Evolutionary conservation across 2,888 invertebrate genomes (phyloP).

Genomic region (Emmelina monodactyla): DNA sequence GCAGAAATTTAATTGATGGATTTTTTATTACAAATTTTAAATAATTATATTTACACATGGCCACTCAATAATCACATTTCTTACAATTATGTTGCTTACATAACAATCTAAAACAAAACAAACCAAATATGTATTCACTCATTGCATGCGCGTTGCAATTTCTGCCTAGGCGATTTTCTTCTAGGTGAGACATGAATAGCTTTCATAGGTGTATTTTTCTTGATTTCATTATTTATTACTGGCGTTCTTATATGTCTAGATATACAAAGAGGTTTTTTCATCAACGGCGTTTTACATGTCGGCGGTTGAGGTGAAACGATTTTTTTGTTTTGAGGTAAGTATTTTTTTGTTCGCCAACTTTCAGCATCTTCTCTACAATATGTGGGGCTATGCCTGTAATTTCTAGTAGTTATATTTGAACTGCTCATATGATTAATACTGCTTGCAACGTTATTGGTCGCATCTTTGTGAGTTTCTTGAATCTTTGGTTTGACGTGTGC

Average conservation of each 20-base stretch:
- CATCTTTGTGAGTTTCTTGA: slow-evolving; percentile 20
- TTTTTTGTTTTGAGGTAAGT: slow-evolving; percentile 36
- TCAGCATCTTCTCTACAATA: slow-evolving; percentile 30
- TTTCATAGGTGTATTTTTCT: slow-evolving; percentile 67
- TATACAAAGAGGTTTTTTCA: slow-evolving; percentile 68
- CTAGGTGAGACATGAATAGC: slow-evolving; percentile 52
- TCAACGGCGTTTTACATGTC: slow-evolving; percentile 56
- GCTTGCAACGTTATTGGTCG: slow-evolving; percentile 23
- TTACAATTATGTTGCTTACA: slow-evolving; percentile 5
- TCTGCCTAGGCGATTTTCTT: slow-evolving; percentile 48
- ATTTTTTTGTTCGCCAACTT: slow-evolving; percentile 32
- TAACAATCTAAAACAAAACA: slow-evolving; percentile 11
- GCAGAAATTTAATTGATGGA: slow-evolving; percentile 13
- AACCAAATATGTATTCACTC: slow-evolving; percentile 20
- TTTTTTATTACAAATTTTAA: slow-evolving; percentile 23
- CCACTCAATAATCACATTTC: slow-evolving; percentile 28
- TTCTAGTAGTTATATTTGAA: slow-evolving; percentile 20
- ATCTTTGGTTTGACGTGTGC: slow-evolving; percentile 35
- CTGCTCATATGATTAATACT: slow-evolving; percentile 20
- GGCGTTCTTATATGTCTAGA: slow-evolving; percentile 63
- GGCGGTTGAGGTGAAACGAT: slow-evolving; percentile 38
- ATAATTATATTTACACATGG: slow-evolving; percentile 38
- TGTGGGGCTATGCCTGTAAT: slow-evolving; percentile 19
- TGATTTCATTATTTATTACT: slow-evolving; percentile 37
- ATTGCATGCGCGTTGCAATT: slow-evolving; percentile 23